Conservation (phyloP, 2,797 vertebrate species). For the Ptychobarbus kaznakovi region DNA sequence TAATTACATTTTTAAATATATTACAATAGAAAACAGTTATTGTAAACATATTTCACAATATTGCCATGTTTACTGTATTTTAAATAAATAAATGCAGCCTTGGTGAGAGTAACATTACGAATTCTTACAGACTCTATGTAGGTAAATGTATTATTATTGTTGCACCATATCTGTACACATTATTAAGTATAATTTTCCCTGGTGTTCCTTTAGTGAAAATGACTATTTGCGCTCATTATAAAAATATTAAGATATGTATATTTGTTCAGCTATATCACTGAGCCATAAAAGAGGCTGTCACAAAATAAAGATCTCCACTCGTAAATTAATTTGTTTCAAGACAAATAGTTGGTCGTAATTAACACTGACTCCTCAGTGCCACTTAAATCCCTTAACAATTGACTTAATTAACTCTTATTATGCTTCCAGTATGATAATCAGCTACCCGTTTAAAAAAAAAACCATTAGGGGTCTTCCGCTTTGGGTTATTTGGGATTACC, state of each 20-base stretch:
- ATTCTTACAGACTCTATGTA: not conserved
- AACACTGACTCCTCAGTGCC: slow-evolving; percentile 35
- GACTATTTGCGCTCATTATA: not conserved
- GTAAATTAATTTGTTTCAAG: slow-evolving; percentile 32
- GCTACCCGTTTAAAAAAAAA: not conserved
- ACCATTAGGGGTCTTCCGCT: slow-evolving; percentile 3
- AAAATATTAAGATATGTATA: not conserved
- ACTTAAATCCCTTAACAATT: slow-evolving; percentile 46
- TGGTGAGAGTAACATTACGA: not conserved
- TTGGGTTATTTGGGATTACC: not conserved
- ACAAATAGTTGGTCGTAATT: slow-evolving; percentile 33
- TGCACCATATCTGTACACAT: not conserved
- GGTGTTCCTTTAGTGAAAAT: not conserved
- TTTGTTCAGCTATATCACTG: not conserved
- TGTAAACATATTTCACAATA: not conserved
- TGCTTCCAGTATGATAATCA: slow-evolving; percentile 21
- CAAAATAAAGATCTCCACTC: slow-evolving; percentile 31
- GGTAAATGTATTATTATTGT: not conserved
- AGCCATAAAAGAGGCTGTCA: not conserved
- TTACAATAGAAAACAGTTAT: not conserved
- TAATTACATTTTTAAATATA: not conserved
- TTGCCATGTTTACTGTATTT: not conserved
- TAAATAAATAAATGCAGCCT: not conserved
- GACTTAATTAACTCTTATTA: slow-evolving; percentile 33
- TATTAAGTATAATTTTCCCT: not conserved